Conservation (phyloP, 2,113 vertebrate genomes). For the Taurulus bubalis region DNA sequence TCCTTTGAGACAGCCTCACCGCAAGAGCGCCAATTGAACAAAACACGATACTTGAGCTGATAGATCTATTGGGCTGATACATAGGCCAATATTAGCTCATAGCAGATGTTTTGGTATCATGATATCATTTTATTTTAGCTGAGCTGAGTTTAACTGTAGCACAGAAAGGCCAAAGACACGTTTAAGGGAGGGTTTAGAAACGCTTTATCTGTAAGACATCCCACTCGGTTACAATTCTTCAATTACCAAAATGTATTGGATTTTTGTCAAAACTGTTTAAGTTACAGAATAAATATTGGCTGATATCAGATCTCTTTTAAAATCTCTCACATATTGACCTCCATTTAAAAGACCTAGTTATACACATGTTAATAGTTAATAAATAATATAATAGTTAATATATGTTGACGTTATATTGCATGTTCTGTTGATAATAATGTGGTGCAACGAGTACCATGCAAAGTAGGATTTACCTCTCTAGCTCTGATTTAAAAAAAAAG, state of each 20-base stretch:
- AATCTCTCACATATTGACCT: neutral
- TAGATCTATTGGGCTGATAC: neutral
- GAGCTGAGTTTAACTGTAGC: neutral
- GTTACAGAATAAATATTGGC: neutral
- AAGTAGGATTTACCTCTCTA: no score
- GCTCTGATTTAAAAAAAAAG: no score
- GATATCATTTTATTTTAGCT: neutral
- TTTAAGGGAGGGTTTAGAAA: neutral
- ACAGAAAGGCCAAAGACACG: neutral
- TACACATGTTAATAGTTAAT: neutral
- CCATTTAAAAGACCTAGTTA: neutral
- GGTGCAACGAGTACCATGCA: no score
- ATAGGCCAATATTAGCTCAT: neutral
- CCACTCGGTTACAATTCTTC: neutral
- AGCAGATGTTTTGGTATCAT: neutral
- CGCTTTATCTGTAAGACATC: neutral
- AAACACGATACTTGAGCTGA: conserved; percentile 6
- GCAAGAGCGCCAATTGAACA: no score
- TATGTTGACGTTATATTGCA: neutral
- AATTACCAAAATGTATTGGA: neutral
- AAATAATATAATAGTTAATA: no score
- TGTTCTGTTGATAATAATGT: neutral
- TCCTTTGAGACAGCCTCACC: neutral
- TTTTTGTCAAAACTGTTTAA: neutral
- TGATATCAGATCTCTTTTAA: neutral